Evolutionary conservation across 1,140 invertebrate species (phyloP), one percentile per base, ranked within the genome.

Genomic region (Plutomurus gul): DNA sequence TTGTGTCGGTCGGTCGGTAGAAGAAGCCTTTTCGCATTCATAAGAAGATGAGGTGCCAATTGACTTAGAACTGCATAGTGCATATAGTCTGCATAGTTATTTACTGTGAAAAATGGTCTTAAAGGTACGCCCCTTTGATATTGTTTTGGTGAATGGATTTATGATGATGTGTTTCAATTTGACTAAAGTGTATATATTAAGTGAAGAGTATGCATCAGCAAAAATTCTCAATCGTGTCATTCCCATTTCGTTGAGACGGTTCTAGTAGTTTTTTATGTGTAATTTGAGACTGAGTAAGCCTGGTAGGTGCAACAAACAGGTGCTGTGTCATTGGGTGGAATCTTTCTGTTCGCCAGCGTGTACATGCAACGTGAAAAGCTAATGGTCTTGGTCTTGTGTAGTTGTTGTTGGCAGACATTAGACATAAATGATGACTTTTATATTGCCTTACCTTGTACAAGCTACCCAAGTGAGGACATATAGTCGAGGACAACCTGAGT

Each of bases 61-160:
- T 65, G 56, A 65, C 27, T 65, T 33, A 33, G 56, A 10, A 65
- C 30, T 65, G 27, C 18, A 65, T 3, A 65, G 13, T 65, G 10
- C 36, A 43, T 43, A 43, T 43, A 13, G 39, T 43, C 10, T 43
- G 39, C n/a, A 30, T 65, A 65, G 56, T 65, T 65, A 65, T 65
- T 65, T 65, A 30, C 56, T 65, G 27, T 65, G 56, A 65, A 65
- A 30, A 30, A 65, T 65, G 25, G 27, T 33, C 36, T 25, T 10
- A 13, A 18, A 65, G 56, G 36, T 65, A 25, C 56, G 56, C 56
- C 56, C 27, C n/a, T 27, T 65, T 65, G 56, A 65, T 65, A 65
- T 65, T 65, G 56, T 65, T 65, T 65, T 65, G 56, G 56, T 65
- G 56, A 65, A 65, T 65, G 27, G 56, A 65, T 65, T 65, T 65